Evolutionary conservation across 2,113 vertebrate species (phyloP).

Genomic region (Chaetura pelagica): DNA sequence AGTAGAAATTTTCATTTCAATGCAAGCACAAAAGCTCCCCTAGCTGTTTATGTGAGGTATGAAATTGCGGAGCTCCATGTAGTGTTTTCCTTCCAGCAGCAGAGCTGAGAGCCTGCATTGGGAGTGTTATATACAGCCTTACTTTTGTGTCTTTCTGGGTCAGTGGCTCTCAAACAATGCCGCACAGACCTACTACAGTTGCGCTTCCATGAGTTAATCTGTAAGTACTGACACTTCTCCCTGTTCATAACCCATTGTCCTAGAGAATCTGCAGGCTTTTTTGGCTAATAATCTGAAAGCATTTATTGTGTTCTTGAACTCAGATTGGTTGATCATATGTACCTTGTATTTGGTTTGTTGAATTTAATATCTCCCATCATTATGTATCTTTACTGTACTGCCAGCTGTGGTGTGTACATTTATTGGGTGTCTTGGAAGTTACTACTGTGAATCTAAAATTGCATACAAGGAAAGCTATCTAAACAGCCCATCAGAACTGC

Average conservation of each 20-base stretch:
- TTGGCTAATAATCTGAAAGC: not conserved
- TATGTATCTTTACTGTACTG: not conserved
- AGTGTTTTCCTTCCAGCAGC: not conserved
- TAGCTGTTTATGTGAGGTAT: not conserved
- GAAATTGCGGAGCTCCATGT: not conserved
- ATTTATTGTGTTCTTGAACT: not conserved
- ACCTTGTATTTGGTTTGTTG: not conserved
- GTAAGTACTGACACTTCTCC: not conserved
- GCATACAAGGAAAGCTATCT: not conserved
- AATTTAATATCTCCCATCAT: not conserved
- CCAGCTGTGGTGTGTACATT: not conserved
- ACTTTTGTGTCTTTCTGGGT: conserved; percentile 38
- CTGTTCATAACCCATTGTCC: not conserved
- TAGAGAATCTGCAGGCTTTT: not conserved
- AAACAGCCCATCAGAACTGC: not conserved
- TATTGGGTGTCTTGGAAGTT: not conserved
- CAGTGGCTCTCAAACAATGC: conserved; percentile 1
- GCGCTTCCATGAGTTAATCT: not conserved
- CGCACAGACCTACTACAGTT: not conserved
- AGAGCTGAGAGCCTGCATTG: not conserved
- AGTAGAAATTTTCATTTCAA: not conserved
- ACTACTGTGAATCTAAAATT: not conserved
- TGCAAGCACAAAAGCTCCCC: not conserved
- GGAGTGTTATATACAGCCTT: not conserved
- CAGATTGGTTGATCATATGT: not conserved